A percentile compares a stretch with the other conserved stretches of the same genome.
phyloP scores from a whole-genome alignment of 2,113 vertebrate genomes.

The Hepsetus odoe region DNA sequence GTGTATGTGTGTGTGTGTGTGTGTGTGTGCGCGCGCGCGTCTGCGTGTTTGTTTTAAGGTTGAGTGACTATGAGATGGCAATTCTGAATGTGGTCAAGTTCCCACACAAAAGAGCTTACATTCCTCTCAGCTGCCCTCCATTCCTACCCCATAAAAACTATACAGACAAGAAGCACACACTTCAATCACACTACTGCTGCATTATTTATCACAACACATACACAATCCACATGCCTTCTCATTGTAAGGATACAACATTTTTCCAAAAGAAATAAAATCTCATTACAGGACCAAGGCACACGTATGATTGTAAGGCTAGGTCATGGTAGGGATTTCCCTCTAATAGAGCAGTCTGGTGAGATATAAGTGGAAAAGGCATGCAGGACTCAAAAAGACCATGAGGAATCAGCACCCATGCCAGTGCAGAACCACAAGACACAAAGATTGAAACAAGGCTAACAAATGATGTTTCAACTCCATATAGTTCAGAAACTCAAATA shows the following conservation, averaged over 20 bases:
- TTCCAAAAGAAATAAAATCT: neutral
- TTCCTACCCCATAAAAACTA: conserved; percentile 15
- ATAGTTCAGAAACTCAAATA: neutral
- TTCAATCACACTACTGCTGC: neutral
- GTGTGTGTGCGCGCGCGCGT: neutral
- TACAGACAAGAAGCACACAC: conserved; percentile 7
- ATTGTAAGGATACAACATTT: neutral
- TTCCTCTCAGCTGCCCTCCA: conserved; percentile 2
- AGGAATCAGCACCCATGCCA: neutral
- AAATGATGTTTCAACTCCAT: neutral
- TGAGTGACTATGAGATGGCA: conserved; percentile 29
- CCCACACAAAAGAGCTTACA: conserved; percentile 22
- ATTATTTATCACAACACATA: neutral
- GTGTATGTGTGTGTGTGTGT: conserved; percentile 4
- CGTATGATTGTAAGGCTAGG: neutral
- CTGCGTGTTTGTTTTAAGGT: conserved; percentile 21
- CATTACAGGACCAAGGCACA: neutral
- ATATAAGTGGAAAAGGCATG: too few species aligned
- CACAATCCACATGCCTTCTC: neutral
- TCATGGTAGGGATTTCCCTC: neutral
- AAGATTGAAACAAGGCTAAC: too few species aligned
- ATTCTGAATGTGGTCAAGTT: conserved; percentile 11
- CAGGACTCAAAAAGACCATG: neutral
- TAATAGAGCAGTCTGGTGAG: neutral
- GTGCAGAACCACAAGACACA: neutral